Evolutionary conservation across 2,888 invertebrate genomes (phyloP), one percentile per base, ranked within the genome.

Genomic region (Lordiphosa fenestrarum): DNA sequence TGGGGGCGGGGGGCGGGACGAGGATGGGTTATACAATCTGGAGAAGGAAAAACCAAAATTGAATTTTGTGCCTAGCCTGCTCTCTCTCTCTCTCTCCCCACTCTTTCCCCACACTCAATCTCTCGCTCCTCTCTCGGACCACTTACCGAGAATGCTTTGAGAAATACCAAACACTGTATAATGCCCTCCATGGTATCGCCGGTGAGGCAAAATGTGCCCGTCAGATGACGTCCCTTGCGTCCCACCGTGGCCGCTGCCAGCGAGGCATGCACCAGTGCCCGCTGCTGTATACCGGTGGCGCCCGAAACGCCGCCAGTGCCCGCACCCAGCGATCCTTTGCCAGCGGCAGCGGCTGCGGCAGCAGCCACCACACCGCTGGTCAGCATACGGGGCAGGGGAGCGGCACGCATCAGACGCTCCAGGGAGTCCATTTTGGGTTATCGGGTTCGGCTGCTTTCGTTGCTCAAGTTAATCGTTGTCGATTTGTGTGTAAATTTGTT

Each of bases 141-240:
- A 92, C 96, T 94, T 92, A 96, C 96, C 95, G 96, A 95, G 90
- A 96, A 96, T 38, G 96, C 96, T 90, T 96, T 96, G 88, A 96
- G 93, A 91, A 96, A 96, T 84, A 96, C 96, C 85, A 96, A 92
- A 89, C 96, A 96, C 91, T 96, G 96, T 88, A 96, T 96, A 87
- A 96, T 96, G 80, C 96, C 96, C 88, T 96, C 96, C 96, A 96
- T 96, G 62, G 96, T 96, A 90, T 96, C 96, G 53, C 96, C 96
- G 44, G 95, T 95, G 62, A 96, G 92, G 87, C 96, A 95, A 90
- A 96, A 96, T 51, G 95, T 96, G 77, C 96, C 96, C 13, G 95
- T 95, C 68, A 96, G 92, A 88, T 96, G 95, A 69, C 95, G 92
- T 72, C 95, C 94, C 87, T 95, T 94, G 85, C 95, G 93, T 36